Evolutionary conservation across 2,888 invertebrate genomes (phyloP).

Genomic region (Helicoverpa assulta): DNA sequence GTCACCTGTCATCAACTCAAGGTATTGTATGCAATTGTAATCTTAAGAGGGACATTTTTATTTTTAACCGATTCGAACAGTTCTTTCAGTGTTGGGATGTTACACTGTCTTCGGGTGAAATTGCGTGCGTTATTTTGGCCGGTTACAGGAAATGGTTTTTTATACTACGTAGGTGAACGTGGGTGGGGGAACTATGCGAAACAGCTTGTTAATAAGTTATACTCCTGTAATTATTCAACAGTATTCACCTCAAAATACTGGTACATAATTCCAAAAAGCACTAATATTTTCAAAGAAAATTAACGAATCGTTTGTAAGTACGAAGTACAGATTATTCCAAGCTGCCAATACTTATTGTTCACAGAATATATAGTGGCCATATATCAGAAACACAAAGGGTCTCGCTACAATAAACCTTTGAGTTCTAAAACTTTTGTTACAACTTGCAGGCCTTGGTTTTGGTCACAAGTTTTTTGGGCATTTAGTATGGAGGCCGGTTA

Average conservation of each 20-base stretch:
- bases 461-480: constrained; percentile 34
- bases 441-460: constrained; percentile 46
- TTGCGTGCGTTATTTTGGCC: too few species aligned
- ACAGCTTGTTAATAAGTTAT: too few species aligned
- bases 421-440: constrained; percentile 58
- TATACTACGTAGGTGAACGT: too few species aligned
- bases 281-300: constrained; percentile 49
- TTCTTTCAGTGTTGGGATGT: too few species aligned
- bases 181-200: too few species aligned
- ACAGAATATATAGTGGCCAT: constrained; percentile 73
- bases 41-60: too few species aligned
- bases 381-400: constrained; percentile 75
- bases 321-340: constrained; percentile 47
- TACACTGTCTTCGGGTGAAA: too few species aligned
- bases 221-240: background rate
- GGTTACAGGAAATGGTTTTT: too few species aligned
- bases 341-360: constrained; percentile 72
- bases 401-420: constrained; percentile 56
- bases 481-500: constrained; percentile 16
- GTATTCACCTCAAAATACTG: constrained; percentile 9
- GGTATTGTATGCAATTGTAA: too few species aligned
- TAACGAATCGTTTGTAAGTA: constrained; percentile 48
- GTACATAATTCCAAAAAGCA: too few species aligned
- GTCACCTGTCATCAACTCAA: too few species aligned
- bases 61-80: too few species aligned